phyloP scores from a whole-genome alignment of 1,140 invertebrate species.

The Ceratoteleas bidentatus region DNA sequence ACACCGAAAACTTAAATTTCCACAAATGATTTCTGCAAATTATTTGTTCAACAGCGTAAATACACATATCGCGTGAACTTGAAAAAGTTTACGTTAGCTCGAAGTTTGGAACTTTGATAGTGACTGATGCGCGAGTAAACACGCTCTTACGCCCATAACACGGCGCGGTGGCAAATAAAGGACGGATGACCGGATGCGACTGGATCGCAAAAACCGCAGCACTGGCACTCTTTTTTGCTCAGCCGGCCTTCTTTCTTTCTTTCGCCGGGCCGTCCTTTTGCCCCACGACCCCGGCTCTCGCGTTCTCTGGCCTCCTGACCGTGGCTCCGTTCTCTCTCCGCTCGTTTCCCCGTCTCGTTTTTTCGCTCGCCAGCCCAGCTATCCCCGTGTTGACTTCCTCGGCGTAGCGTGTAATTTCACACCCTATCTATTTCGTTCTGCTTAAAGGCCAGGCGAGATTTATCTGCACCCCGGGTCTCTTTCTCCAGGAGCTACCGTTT shows the following conservation, averaged over 20 bases:
- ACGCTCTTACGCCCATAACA: conserved; percentile 70
- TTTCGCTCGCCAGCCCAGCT: conserved; percentile 33
- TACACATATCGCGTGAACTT: conserved; percentile 23
- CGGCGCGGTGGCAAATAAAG: conserved; percentile 62
- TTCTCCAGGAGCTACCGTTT: conserved; percentile 23
- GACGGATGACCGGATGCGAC: conserved; percentile 78
- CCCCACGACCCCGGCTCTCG: conserved; percentile 52
- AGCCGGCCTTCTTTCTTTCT: conserved; percentile 60
- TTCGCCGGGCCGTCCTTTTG: conserved; percentile 65
- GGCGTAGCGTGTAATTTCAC: conserved; percentile 64
- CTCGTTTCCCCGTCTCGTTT: conserved; percentile 18
- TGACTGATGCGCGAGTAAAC: conserved; percentile 77
- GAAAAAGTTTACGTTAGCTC: conserved; percentile 42
- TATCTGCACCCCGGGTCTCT: conserved; percentile 30
- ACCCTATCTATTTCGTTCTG: conserved; percentile 64
- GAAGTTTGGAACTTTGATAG: conserved; percentile 61
- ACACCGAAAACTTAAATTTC: neutral
- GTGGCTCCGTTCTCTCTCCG: conserved; percentile 56
- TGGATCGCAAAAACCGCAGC: conserved; percentile 73
- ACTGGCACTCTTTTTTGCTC: conserved; percentile 71
- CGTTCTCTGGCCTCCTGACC: conserved; percentile 54
- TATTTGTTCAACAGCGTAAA: conserved; percentile 23
- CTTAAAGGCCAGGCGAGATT: conserved; percentile 36
- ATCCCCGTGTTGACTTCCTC: conserved; percentile 58
- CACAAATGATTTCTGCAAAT: neutral